Percentiles rank a stretch among this genome's conserved stretches.
phyloP scores from a whole-genome alignment of 1,140 invertebrate genomes.

The Drosophila ironensis region DNA sequence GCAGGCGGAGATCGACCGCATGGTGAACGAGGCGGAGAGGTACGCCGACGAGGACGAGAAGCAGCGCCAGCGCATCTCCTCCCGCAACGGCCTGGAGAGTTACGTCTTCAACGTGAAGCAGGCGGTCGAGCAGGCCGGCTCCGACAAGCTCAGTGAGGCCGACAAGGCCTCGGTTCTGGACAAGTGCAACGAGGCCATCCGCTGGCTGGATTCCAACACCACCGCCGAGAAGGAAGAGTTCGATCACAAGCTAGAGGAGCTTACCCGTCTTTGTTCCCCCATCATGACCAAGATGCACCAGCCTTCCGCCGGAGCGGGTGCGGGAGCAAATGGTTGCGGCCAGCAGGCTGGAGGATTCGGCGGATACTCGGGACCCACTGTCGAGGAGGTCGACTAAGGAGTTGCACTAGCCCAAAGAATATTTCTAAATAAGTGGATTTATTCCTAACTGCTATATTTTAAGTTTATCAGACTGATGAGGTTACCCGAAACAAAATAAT shows the following conservation, averaged over 20 bases:
- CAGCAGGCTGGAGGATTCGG: constrained; percentile 76
- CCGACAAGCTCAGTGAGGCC: constrained; percentile 84
- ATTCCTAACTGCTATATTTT: background rate
- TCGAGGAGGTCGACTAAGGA: constrained; percentile 63
- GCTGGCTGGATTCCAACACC: constrained; percentile 86
- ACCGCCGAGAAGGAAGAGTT: constrained; percentile 86
- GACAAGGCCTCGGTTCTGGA: constrained; percentile 85
- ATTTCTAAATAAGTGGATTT: background rate
- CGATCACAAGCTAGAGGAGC: constrained; percentile 84
- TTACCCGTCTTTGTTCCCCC: constrained; percentile 83
- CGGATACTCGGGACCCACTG: constrained; percentile 44
- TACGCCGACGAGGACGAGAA: constrained; percentile 84
- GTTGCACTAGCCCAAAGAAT: too few species aligned
- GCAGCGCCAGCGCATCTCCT: constrained; percentile 86
- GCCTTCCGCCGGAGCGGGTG: constrained; percentile 8
- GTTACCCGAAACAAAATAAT: too few species aligned
- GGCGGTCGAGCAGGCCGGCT: constrained; percentile 81
- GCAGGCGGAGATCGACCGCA: constrained; percentile 89
- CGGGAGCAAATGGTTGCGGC: constrained; percentile 27
- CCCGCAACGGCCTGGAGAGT: constrained; percentile 85
- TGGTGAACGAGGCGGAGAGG: constrained; percentile 50
- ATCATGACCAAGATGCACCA: constrained; percentile 84
- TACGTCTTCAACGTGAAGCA: constrained; percentile 88
- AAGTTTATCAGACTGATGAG: too few species aligned
- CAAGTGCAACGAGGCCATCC: constrained; percentile 83